Evolutionary conservation across 2,797 vertebrate species (phyloP), one percentile per base, ranked within the genome.

Genomic region (Calcarius lapponicus): DNA sequence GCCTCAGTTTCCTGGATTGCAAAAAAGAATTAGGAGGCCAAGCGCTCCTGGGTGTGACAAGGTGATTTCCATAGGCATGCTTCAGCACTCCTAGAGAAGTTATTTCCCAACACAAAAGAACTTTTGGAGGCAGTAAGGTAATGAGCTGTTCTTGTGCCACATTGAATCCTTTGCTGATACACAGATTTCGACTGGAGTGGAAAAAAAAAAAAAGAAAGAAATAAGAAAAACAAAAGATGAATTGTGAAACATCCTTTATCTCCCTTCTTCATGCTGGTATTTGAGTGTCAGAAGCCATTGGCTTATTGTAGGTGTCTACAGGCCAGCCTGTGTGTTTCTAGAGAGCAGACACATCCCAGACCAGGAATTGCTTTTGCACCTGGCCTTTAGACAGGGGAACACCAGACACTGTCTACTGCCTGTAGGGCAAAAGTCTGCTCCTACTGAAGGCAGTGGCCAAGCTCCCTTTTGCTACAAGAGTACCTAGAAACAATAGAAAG

Each of bases 1-100:
- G 40, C 84, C 82, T 96, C 84, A 90, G 66, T 93, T 95, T 97
- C 43, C 81, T 91, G 26, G 86, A 43, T 24, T 85, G 8, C 72
- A 67, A 65, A 67, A 73, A 76, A 29, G 10, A 34, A 58, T 83
- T 80, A 88, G 47, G 28, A 47, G 17, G 58, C n/a, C 38, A 80
- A 40, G 6, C 34, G 42, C 26, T 80, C 31, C 14, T 79, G 28
- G 11, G 14, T 62, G 40, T 72, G 65, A 83, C 19, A 25, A 56
- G 45, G n/a, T 78, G 32, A 65, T 71, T 95, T 85, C 62, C 38
- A 31, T 1, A 9, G 53, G 6, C 7, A 8, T 21, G 47, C 5
- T 38, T 67, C 42, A 80, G 42, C 38, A 38, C 9, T 92, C 32
- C 8, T 7, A 62, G 31, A 54, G 36, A 88, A 94, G 73, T 58